Conservation (phyloP, 2,113 vertebrate genomes). For the Pelmatolapia mariae region DNA sequence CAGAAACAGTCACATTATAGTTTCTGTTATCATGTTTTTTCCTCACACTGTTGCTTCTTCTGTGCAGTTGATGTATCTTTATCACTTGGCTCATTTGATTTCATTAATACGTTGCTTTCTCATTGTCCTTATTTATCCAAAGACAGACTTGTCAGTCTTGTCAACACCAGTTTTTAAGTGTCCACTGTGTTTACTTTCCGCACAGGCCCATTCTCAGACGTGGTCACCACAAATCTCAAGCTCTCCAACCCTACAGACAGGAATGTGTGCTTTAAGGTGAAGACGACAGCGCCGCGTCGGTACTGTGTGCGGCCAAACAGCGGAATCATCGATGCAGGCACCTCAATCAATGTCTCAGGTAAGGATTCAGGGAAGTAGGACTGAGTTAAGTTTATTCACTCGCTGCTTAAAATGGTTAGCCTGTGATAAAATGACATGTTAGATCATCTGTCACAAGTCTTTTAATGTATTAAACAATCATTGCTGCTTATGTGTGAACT, state of each 20-base stretch:
- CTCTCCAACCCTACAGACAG: slow-evolving; percentile 94
- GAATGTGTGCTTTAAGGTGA: slow-evolving; percentile 98
- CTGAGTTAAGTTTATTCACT: not conserved
- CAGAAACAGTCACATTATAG: not conserved
- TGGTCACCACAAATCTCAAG: slow-evolving; percentile 95
- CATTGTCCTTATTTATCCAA: not conserved
- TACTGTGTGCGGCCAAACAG: slow-evolving; percentile 99
- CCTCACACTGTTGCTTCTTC: not conserved
- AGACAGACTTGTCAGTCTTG: not conserved
- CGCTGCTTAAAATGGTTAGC: accelerated
- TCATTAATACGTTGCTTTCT: not conserved
- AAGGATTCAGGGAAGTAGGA: not conserved
- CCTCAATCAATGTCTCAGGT: slow-evolving; percentile 97
- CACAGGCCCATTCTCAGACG: slow-evolving; percentile 97
- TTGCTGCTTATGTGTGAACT: not conserved
- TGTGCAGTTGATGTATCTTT: not conserved
- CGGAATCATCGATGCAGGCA: slow-evolving; percentile 92
- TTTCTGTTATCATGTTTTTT: not conserved
- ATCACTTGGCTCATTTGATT: not conserved
- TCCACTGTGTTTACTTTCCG: not conserved
- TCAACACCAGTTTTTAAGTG: not conserved
- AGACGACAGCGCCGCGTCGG: slow-evolving; percentile 96
- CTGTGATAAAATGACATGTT: not conserved
- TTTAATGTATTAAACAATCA: not conserved
- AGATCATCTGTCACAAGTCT: not conserved